These are phyloP conservation scores for Danio choprae DNA, from an alignment of 2,797 vertebrate species.

Conservation along the genomic window DNA sequence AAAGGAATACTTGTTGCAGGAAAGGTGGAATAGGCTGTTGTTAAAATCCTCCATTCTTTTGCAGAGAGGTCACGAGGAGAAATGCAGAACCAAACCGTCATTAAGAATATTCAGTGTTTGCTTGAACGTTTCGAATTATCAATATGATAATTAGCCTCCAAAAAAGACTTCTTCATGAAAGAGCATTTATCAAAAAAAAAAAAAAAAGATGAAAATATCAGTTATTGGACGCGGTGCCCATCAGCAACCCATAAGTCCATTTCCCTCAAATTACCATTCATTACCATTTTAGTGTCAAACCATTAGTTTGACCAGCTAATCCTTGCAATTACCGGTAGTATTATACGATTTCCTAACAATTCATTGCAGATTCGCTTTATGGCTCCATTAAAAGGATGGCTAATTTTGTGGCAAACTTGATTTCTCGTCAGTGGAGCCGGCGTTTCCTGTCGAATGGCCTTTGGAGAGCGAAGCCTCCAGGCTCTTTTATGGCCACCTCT, in stretches of 20 bases:
- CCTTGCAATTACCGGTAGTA: slow-evolving; percentile 61
- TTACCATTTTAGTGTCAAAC: slow-evolving; percentile 62
- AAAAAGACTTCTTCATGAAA: slow-evolving; percentile 28
- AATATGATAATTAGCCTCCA: slow-evolving; percentile 12
- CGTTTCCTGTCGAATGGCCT: slow-evolving; percentile 55
- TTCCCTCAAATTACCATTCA: slow-evolving; percentile 63
- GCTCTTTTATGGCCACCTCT: slow-evolving; percentile 62
- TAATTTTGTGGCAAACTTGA: slow-evolving; percentile 57
- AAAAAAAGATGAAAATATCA: slow-evolving; percentile 41
- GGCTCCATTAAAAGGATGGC: slow-evolving; percentile 60
- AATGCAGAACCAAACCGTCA: neutral
- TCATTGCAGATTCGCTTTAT: slow-evolving; percentile 63
- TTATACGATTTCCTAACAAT: slow-evolving; percentile 58
- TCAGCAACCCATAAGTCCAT: slow-evolving; percentile 59
- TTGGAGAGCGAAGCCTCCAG: slow-evolving; percentile 53
- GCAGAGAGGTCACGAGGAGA: slow-evolving; percentile 12
- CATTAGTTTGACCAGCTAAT: slow-evolving; percentile 63
- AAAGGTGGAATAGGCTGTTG: slow-evolving; percentile 14
- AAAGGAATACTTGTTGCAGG: slow-evolving; percentile 6
- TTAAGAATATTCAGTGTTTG: slow-evolving; percentile 18
- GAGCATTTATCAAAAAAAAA: slow-evolving; percentile 36
- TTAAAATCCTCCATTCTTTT: slow-evolving; percentile 9
- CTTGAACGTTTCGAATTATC: slow-evolving; percentile 24
- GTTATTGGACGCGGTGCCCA: slow-evolving; percentile 55
- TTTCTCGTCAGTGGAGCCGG: slow-evolving; percentile 40